Percentiles rank a stretch among this genome's conserved stretches.
Conservation (phyloP, 2,113 vertebrate genomes). For the Illadopsis cleaveri region DNA sequence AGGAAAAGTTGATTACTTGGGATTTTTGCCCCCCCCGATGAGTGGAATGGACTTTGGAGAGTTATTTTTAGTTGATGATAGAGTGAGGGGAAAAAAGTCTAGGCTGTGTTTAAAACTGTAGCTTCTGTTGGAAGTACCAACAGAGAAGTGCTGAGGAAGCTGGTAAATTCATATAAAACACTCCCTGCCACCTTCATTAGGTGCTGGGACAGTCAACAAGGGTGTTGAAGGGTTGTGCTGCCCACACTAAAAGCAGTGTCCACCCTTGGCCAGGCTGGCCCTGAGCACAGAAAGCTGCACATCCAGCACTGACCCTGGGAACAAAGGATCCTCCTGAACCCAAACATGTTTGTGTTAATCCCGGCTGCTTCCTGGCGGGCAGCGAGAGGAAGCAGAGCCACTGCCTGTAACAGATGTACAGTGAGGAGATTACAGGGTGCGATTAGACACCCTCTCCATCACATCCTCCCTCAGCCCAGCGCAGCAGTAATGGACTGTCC, state of each 20-base stretch:
- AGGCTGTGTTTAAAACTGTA: not conserved
- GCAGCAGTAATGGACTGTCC: not conserved
- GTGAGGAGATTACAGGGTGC: slow-evolving; percentile 43
- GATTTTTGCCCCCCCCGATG: not conserved
- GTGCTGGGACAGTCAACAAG: not conserved
- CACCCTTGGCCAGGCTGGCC: not conserved
- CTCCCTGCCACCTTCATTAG: not conserved
- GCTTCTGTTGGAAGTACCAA: not conserved
- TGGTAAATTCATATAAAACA: not conserved
- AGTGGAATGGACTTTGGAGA: not conserved
- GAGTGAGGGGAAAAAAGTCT: not conserved
- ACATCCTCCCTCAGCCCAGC: slow-evolving; percentile 29
- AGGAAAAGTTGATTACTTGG: not conserved
- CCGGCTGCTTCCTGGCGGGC: slow-evolving; percentile 41
- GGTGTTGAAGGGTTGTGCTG: not conserved
- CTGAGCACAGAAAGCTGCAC: slow-evolving; percentile 14
- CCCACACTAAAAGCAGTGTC: not conserved
- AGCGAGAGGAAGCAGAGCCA: slow-evolving; percentile 14
- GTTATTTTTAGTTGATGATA: not conserved
- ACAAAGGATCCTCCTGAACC: slow-evolving; percentile 59
- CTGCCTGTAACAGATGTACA: slow-evolving; percentile 54
- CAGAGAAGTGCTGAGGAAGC: not conserved
- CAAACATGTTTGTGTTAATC: slow-evolving; percentile 61
- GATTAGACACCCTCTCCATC: slow-evolving; percentile 62
- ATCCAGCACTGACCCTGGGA: slow-evolving; percentile 15